Base-by-base conservation (phyloP, 2,797 vertebrate species). In the Platalea minor region DNA sequence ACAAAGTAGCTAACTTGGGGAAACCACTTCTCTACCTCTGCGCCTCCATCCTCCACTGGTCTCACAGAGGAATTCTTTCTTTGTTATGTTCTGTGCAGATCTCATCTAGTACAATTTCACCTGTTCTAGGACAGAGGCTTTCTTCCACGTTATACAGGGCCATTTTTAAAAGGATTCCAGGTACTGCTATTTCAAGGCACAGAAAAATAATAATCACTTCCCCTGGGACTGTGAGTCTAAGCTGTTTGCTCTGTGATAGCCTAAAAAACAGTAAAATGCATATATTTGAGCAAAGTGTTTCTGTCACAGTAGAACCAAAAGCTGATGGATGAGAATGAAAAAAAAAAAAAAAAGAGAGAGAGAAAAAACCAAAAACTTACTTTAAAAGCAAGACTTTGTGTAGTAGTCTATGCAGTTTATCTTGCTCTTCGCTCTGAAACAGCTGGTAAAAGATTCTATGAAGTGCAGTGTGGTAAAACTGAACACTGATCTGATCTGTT, bases 11-110 rank as follows among this genome's bases (percentile, higher is more conserved):
- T 18, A 87, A 82, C 21, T 17, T 60, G 59, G 13, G 20, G 37
- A 85, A 82, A 85, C 5, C 51, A 48, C 15, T 72, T 37, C 41
- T 88, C 41, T 59, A 46, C 14, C 25, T 56, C 31, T 75, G 60
- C 0, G 0, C n/a, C 45, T 74, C 75, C 14, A 5, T 61, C 28
- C 26, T 75, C 65, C 0, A 0, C 67, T 24, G 8, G 35, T 74
- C 31, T 87, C 63, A 63, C 7, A 24, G 33, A 39, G 17, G 21
- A 11, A 60, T 8, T 14, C 35, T 23, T 80, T 81, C 63, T 89
- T 79, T 31, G 12, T 53, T 54, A n/a, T 1, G 7, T 68, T 59
- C 64, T 76, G 45, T 31, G 39, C 14, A 60, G 43, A 43, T 60
- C 43, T 84, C 83, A 63, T 25, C 57, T 81, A 67, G 53, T 24